Percentiles rank a stretch among this genome's conserved stretches.
phyloP scores from a whole-genome alignment of 2,888 invertebrate species.

The Hydropsyche betteni region DNA sequence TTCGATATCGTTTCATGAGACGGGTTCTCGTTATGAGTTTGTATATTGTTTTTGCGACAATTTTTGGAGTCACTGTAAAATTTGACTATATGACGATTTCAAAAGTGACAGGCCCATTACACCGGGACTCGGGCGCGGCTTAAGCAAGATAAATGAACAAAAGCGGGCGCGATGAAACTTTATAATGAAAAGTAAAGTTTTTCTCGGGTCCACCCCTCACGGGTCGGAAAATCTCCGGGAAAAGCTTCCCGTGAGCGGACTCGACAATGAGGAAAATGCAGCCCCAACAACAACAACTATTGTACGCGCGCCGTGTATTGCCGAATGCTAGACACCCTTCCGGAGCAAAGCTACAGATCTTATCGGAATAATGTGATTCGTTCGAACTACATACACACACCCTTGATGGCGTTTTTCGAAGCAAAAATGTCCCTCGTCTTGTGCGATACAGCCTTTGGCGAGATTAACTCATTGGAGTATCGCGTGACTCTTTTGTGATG shows the following conservation, averaged over 20 bases:
- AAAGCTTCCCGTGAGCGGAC: conserved; percentile 15
- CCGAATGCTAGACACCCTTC: background rate
- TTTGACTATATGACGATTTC: conserved; percentile 22
- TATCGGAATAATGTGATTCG: conserved; percentile 28
- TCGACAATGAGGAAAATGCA: conserved; percentile 23
- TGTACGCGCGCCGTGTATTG: background rate
- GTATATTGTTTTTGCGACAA: too few species aligned
- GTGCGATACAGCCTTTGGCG: background rate
- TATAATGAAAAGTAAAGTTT: conserved; percentile 50
- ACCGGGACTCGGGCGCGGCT: conserved; percentile 1
- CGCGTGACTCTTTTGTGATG: background rate
- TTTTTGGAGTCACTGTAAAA: background rate
- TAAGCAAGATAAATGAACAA: conserved; percentile 47
- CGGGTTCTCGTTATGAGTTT: too few species aligned
- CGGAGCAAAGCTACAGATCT: conserved; percentile 15
- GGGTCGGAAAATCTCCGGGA: conserved; percentile 18
- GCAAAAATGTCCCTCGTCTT: too few species aligned
- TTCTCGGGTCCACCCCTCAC: conserved; percentile 23
- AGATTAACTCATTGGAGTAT: conserved; percentile 2
- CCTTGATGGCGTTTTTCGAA: too few species aligned
- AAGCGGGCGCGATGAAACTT: conserved; percentile 42
- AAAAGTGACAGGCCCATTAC: conserved; percentile 26
- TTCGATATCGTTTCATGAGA: too few species aligned
- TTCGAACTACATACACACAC: background rate
- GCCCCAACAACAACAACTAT: background rate